Base-by-base conservation (phyloP, 2,888 invertebrate genomes). In the Sipunculus nudus region DNA sequence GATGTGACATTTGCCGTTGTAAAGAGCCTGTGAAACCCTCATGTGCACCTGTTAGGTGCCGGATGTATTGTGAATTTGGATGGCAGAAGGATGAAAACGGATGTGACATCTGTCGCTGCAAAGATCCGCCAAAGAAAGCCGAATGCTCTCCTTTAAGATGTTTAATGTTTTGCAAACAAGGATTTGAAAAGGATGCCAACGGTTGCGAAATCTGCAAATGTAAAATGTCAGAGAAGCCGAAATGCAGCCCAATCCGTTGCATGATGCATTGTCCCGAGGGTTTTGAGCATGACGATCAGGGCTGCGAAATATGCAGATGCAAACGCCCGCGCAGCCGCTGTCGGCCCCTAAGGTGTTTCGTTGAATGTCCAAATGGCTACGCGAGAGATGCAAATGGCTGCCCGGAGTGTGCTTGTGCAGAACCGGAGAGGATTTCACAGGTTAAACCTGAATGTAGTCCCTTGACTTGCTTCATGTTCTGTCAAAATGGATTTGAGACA, bases 121-220 rank as follows among this genome's bases (percentile, higher is more conserved):
- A 31, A 55, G 21, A 25, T n/a, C 2, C 8, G 13, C 50, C 43
- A 31, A 39, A 4, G 8, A 39, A 5, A 23, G 23, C 13, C 23
- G 61, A 57, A 10, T 58, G 41, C 29, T 40, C 58, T 16, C 47
- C 48, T 10, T 19, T 57, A 26, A 39, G 13, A 25, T 67, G 67
- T 47, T 13, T n/a, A 19, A 52, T 39, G 50, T 29, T 28, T n/a
- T 61, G 61, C 26, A 47, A 57, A 39, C 46, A 56, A 29, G 61
- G 61, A 28, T 46, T 49, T 32, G 21, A 48, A 39, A 26, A 55
- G 26, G 57, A 57, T 28, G 50, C 39, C 8, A 35, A 45, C n/a
- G 61, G 61, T 1, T 65, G 61, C 47, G 52, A 59, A 23, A 62
- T 49, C 23, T 62, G 62, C 39, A 28, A 32, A n/a, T 61, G 61